phyloP scores from a whole-genome alignment of 2,888 invertebrate genomes.

The Zygothrica quintamaculata region DNA sequence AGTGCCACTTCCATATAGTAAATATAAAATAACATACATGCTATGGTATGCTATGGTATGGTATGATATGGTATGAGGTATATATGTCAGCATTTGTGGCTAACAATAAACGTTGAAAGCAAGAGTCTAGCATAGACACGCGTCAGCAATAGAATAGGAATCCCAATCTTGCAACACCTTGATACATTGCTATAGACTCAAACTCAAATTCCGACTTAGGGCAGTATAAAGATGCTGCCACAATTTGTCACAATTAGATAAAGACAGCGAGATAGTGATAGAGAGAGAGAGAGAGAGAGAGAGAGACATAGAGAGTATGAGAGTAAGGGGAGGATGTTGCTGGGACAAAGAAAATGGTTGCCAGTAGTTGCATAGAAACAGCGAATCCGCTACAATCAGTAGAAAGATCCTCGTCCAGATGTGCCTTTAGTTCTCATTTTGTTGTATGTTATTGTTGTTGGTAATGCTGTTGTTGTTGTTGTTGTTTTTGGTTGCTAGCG shows the following conservation, averaged over 20 bases:
- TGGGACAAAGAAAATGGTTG: conserved; percentile 40
- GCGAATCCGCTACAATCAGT: not conserved
- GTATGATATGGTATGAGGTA: not conserved
- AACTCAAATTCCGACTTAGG: not conserved
- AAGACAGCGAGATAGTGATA: too few relatives aligned
- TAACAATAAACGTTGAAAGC: conserved; percentile 46
- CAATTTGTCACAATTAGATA: conserved; percentile 70
- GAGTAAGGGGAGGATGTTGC: conserved; percentile 3
- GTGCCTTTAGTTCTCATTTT: not conserved
- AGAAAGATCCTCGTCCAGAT: conserved; percentile 1
- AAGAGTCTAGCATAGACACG: conserved; percentile 10
- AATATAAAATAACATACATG: conserved; percentile 19
- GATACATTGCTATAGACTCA: not conserved
- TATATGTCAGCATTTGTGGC: conserved; percentile 35
- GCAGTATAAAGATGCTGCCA: conserved; percentile 10
- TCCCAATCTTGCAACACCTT: conserved; percentile 21
- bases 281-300: too few relatives aligned
- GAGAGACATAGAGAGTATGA: too few relatives aligned
- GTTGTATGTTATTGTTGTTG: not conserved
- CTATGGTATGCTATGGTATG: too few relatives aligned
- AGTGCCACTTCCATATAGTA: conserved; percentile 32
- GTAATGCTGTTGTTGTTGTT: conserved; percentile 2
- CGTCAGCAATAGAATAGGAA: conserved; percentile 10
- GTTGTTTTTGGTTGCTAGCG: conserved; percentile 19
- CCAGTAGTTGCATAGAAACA: not conserved